These are phyloP conservation scores for Bombus waltoni DNA, from an alignment of 1,140 invertebrate genomes.

Conservation along the genomic window DNA sequence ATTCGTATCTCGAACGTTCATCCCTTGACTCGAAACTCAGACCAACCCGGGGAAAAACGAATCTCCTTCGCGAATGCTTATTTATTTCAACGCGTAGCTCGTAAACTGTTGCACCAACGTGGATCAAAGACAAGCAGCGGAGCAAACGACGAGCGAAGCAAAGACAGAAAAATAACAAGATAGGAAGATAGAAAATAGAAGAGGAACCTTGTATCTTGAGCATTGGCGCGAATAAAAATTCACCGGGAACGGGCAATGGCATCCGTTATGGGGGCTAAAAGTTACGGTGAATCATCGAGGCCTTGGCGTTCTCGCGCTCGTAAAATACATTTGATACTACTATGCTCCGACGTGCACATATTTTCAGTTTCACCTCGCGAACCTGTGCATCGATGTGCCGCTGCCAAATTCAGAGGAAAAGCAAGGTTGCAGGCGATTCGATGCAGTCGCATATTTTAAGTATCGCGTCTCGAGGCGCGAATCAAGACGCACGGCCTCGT, in stretches of 20 bases:
- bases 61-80: neutral
- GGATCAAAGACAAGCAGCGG: no score
- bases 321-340: conserved; percentile 35
- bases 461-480: conserved; percentile 16
- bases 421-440: conserved; percentile 15
- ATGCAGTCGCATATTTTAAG: neutral
- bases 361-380: neutral
- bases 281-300: conserved; percentile 31
- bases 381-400: neutral
- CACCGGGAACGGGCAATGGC: neutral
- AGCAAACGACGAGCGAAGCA: neutral
- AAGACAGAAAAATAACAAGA: no score
- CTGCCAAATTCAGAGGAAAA: conserved; percentile 15
- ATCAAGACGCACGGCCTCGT: conserved; percentile 10
- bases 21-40: neutral
- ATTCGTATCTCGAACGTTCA: neutral
- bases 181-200: no score
- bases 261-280: conserved; percentile 16
- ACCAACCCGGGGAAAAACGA: neutral
- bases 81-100: neutral
- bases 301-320: neutral
- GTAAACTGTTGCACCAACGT: no score
- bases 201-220: neutral
- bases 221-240: conserved; percentile 33
- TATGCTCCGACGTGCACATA: no score